These are phyloP conservation scores for Caenorhabditis macrosperma DNA, from an alignment of 2,888 invertebrate species.

Conservation along the genomic window DNA sequence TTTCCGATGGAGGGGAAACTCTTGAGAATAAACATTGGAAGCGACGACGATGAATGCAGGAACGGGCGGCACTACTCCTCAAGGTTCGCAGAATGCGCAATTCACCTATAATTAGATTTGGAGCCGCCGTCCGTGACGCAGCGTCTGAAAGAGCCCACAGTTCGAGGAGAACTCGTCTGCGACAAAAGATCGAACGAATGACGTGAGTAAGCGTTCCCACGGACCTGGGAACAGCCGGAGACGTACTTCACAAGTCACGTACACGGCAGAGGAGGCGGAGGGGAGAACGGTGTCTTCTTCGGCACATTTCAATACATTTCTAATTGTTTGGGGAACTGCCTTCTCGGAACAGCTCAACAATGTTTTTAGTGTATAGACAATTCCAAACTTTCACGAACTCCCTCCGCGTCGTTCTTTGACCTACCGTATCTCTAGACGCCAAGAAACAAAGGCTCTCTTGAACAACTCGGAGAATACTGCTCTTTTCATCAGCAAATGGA, in stretches of 20 bases:
- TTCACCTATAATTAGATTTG: constrained; percentile 29
- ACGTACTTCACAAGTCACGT: background rate
- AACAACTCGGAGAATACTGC: too few species aligned
- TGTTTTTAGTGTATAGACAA: too few species aligned
- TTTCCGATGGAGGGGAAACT: constrained; percentile 30
- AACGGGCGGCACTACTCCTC: background rate
- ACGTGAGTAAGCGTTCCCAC: constrained; percentile 1
- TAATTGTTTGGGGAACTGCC: too few species aligned
- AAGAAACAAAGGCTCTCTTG: too few species aligned
- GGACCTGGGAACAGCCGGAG: background rate
- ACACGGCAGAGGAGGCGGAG: background rate
- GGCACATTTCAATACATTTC: constrained; percentile 1
- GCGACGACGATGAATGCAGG: background rate
- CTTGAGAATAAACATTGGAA: constrained; percentile 16
- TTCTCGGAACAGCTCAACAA: background rate
- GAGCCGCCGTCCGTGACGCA: background rate
- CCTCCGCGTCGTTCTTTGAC: too few species aligned
- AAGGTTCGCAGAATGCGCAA: constrained; percentile 4
- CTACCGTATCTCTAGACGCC: too few species aligned
- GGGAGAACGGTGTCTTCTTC: background rate
- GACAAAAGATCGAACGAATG: background rate
- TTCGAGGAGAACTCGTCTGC: too few species aligned
- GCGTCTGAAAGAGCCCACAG: background rate
- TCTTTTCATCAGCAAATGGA: too few species aligned
- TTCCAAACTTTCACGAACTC: too few species aligned